Evolutionary conservation across 2,113 vertebrate genomes (phyloP).

Genomic region (Pachypanchax playfairii): DNA sequence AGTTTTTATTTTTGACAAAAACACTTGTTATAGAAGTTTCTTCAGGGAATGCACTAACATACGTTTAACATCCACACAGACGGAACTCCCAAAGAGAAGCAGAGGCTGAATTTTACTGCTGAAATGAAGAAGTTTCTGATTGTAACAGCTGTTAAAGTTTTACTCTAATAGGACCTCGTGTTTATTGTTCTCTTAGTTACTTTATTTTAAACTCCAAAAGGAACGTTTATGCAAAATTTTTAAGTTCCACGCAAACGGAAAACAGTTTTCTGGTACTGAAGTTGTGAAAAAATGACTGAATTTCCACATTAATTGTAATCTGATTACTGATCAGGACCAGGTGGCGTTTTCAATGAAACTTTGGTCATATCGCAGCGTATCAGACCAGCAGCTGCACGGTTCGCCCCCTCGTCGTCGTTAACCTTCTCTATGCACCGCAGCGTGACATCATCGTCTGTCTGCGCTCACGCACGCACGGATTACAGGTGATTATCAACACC

Average conservation of each 20-base stretch:
- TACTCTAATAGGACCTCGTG: conserved; percentile 35
- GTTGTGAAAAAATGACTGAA: conserved; percentile 13
- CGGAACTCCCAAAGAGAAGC: conserved; percentile 60
- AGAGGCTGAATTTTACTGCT: conserved; percentile 28
- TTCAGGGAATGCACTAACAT: conserved; percentile 71
- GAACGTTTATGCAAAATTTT: conserved; percentile 7
- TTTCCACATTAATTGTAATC: conserved; percentile 5
- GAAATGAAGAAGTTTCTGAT: conserved; percentile 48
- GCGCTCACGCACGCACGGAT: conserved; percentile 46
- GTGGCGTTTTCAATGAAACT: neutral
- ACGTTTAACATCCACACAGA: conserved; percentile 36
- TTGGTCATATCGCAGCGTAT: neutral
- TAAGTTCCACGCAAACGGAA: neutral
- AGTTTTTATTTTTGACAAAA: conserved; percentile 19
- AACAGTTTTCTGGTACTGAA: too few species aligned
- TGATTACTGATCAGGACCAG: neutral
- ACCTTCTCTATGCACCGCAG: conserved; percentile 79
- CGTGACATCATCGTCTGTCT: conserved; percentile 45
- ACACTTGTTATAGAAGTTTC: conserved; percentile 49
- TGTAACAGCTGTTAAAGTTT: conserved; percentile 40
- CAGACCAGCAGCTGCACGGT: conserved; percentile 22
- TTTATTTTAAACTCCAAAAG: conserved; percentile 30
- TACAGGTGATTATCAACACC: conserved; percentile 16
- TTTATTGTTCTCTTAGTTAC: conserved; percentile 12
- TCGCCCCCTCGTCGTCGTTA: conserved; percentile 31